phyloP scores from a whole-genome alignment of 2,797 vertebrate species.

The Molossus molossus region DNA sequence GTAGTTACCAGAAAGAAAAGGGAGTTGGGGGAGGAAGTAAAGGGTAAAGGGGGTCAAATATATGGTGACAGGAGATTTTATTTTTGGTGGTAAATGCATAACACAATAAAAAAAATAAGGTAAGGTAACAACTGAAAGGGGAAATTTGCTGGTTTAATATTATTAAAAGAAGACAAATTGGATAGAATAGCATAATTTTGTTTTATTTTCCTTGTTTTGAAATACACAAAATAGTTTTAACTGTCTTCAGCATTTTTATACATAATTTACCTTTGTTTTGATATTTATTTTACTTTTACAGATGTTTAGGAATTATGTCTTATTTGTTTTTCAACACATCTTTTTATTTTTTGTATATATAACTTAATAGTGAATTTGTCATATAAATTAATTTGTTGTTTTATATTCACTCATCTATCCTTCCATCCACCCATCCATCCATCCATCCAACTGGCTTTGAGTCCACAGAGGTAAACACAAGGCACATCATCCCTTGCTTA shows the following conservation, averaged over 20 bases:
- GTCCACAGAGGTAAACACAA: not conserved
- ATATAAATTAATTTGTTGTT: not conserved
- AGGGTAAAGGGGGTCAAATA: too few relatives aligned
- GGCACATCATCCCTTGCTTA: not conserved
- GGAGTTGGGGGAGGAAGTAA: too few relatives aligned
- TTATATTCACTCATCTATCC: not conserved
- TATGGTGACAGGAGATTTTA: too few relatives aligned
- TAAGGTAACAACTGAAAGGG: not conserved
- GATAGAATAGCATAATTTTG: not conserved
- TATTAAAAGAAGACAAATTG: not conserved
- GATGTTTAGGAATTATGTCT: not conserved
- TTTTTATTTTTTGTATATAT: not conserved
- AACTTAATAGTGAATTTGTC: not conserved
- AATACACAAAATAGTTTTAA: not conserved
- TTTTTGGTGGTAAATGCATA: too few relatives aligned
- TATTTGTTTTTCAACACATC: not conserved
- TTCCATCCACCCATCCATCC: not conserved
- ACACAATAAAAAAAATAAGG: too few relatives aligned
- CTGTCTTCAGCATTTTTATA: not conserved
- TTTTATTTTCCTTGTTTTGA: constrained; percentile 1
- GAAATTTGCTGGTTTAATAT: not conserved
- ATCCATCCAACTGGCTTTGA: not conserved
- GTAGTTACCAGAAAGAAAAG: too few relatives aligned
- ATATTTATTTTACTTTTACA: not conserved
- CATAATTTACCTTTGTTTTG: not conserved